Evolutionary conservation across 1,140 invertebrate species (phyloP), one percentile per base, ranked within the genome.

Genomic region (Rhopalosiphum padi): DNA sequence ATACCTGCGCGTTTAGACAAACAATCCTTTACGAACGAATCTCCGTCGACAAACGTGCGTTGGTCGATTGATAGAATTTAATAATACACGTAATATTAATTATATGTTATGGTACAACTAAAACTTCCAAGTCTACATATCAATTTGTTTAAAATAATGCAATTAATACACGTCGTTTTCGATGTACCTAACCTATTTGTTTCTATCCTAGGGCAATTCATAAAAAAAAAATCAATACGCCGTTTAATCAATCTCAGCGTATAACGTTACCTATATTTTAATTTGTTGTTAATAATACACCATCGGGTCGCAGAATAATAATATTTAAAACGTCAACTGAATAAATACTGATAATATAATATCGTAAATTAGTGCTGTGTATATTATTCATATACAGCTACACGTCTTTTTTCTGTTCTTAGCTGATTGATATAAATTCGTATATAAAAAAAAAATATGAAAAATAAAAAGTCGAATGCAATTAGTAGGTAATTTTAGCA

Each of bases 171-270:
- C 25, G 30, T 48, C 30, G 86, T 87, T 51, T 87, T 87, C 30
- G 18, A 87, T 51, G 25, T 87, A 83, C 35, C n/a, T 77, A 87
- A 87, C 43, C 86, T 87, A 87, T 48, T 87, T 51, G 18, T 87
- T 87, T n/a, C 43, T 87, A 48, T 48, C 43, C 86, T 6, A 48
- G 25, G 46, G 2, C 86, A 51, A 87, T 87, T 30, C 43, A 48
- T n/a, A 87, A 51, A 18, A 46, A 48, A 48, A 87, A 51, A 87
- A 87, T 87, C 86, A 87, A 87, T 87, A 87, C 25, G 15, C 30
- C 30, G 21, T 87, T 87, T 87, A 87, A 48, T 48, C 86, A 87
- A 87, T 48, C 83, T 41, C 83, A 21, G 41, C 37, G 37, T n/a
- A n/a, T 68, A 68, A 1, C 30, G 30, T 68, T 68, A 68, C 60